Percentiles rank a stretch among this genome's conserved stretches.
These are phyloP conservation scores for Lasioglossum morio DNA, from an alignment of 2,888 invertebrate species.

Conservation along the genomic window DNA sequence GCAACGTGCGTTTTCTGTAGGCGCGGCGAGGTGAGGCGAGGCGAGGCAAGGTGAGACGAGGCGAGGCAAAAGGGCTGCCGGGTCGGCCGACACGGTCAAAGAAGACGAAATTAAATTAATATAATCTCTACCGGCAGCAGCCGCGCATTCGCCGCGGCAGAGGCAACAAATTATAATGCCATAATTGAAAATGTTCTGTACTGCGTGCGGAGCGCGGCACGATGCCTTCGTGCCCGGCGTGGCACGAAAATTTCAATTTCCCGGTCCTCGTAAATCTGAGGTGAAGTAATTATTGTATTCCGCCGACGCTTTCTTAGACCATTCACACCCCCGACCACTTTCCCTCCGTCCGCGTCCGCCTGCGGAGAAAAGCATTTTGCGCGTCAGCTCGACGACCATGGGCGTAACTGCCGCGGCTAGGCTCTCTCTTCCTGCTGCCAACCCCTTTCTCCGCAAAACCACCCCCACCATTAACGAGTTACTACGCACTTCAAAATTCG, in stretches of 20 bases:
- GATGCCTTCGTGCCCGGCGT: conserved; percentile 71
- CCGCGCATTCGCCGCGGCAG: conserved; percentile 69
- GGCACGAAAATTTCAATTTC: conserved; percentile 83
- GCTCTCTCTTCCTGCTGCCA: conserved; percentile 67
- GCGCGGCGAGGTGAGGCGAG: not conserved
- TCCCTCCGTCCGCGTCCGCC: conserved; percentile 30
- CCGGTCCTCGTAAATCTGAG: conserved; percentile 83
- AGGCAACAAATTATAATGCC: conserved; percentile 83
- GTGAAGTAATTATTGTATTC: conserved; percentile 84
- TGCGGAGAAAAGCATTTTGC: conserved; percentile 74
- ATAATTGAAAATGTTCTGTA: conserved; percentile 83
- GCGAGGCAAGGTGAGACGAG: not conserved
- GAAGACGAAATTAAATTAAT: conserved; percentile 82
- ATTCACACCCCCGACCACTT: conserved; percentile 72
- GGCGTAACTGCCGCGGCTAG: conserved; percentile 71
- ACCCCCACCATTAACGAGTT: not conserved
- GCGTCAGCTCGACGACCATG: conserved; percentile 80
- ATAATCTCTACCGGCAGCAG: conserved; percentile 76
- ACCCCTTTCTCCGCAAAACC: conserved; percentile 52
- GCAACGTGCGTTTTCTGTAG: conserved; percentile 33
- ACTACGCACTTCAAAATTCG: not conserved
- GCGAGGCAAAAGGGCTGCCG: conserved; percentile 22
- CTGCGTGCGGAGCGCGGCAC: conserved; percentile 63
- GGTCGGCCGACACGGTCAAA: conserved; percentile 76
- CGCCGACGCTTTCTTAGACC: conserved; percentile 80